A percentile compares a stretch with the other conserved stretches of the same genome.
Evolutionary conservation across 2,113 vertebrate species (phyloP).

Genomic region (Piprites chloris): DNA sequence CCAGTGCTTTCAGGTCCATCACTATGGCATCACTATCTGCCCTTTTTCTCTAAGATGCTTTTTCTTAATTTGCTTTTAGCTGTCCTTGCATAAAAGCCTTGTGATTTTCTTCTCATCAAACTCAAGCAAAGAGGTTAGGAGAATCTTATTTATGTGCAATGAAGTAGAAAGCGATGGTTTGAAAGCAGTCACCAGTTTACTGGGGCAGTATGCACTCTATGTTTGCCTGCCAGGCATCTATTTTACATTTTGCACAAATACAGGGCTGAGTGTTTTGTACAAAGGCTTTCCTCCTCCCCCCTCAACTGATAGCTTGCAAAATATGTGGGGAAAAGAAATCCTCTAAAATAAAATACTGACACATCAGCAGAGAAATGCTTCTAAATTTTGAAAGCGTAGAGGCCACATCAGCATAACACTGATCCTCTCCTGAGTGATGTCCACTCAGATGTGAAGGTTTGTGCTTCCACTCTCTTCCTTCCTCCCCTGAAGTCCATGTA

Average conservation of each 20-base stretch:
- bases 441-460: not conserved
- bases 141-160: conserved; percentile 26
- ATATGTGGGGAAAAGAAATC: not conserved
- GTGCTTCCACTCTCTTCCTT: not conserved
- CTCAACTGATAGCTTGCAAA: not conserved
- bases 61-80: not conserved
- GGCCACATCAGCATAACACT: not conserved
- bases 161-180: conserved; percentile 20
- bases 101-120: not conserved
- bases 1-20: not conserved
- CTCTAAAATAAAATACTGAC: not conserved
- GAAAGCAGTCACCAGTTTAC: conserved; percentile 5
- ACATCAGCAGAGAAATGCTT: not conserved
- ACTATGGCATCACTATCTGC: not conserved
- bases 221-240: conserved; percentile 22
- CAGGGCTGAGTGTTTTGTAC: not conserved
- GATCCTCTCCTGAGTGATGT: not conserved
- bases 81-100: not conserved
- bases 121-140: not conserved
- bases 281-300: not conserved
- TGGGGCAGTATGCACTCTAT: not conserved
- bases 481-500: not conserved
- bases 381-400: not conserved
- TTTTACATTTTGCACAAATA: conserved; percentile 8
- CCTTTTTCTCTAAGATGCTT: not conserved